Percentiles rank a stretch among this genome's conserved stretches.
Evolutionary conservation across 2,113 vertebrate species (phyloP).

Genomic region (Megaleporinus macrocephalus): DNA sequence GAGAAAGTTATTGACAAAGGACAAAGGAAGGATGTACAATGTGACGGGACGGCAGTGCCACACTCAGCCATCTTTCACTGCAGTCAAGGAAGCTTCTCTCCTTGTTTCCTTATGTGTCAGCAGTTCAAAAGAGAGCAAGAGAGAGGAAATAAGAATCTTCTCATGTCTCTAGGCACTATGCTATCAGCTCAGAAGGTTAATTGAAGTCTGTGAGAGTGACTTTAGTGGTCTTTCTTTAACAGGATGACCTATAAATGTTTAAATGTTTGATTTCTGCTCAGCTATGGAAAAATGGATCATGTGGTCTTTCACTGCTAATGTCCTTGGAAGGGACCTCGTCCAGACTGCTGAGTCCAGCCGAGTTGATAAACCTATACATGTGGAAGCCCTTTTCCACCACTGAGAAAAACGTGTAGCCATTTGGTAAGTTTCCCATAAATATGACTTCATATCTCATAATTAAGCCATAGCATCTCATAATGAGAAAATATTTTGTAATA

Average conservation of each 20-base stretch:
- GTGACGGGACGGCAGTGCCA: slow-evolving; percentile 40
- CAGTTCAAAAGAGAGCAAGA: slow-evolving; percentile 45
- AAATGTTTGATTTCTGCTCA: slow-evolving; percentile 69
- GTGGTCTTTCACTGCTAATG: slow-evolving; percentile 54
- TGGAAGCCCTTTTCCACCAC: too few relatives aligned
- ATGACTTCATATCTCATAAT: too few relatives aligned
- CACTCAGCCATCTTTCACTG: slow-evolving; percentile 63
- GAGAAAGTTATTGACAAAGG: slow-evolving; percentile 76
- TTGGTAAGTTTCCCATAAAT: too few relatives aligned
- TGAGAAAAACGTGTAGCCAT: too few relatives aligned
- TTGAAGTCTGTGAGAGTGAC: slow-evolving; percentile 73
- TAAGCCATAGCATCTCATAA: too few relatives aligned
- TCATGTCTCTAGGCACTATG: slow-evolving; percentile 51
- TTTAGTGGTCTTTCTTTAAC: slow-evolving; percentile 73
- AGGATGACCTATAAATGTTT: slow-evolving; percentile 71
- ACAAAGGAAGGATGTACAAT: slow-evolving; percentile 66
- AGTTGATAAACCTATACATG: slow-evolving; percentile 61
- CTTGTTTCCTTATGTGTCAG: slow-evolving; percentile 49
- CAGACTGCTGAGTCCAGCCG: slow-evolving; percentile 54
- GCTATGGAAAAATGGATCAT: slow-evolving; percentile 68
- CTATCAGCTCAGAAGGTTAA: slow-evolving; percentile 74
- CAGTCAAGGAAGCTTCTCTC: slow-evolving; percentile 52
- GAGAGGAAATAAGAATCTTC: slow-evolving; percentile 61
- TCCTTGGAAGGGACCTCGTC: slow-evolving; percentile 64
- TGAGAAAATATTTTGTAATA: too few relatives aligned